Conservation (phyloP, 2,797 vertebrate genomes). For the Podarcis lilfordi region DNA sequence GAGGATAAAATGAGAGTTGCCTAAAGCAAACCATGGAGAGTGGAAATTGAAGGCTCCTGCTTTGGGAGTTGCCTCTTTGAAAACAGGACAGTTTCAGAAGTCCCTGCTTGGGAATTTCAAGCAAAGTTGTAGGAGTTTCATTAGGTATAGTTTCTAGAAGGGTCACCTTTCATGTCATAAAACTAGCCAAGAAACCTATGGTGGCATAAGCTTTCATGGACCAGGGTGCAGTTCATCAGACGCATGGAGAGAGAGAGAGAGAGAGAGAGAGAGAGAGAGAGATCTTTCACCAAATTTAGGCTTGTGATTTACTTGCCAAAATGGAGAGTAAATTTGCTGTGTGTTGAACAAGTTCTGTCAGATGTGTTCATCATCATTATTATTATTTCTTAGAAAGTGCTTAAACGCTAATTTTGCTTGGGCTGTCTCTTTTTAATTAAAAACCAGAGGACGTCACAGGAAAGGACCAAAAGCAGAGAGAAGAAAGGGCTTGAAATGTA, state of each 20-base stretch:
- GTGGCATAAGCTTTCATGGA: no score
- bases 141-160: no score
- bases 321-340: background rate
- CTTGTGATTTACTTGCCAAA: background rate
- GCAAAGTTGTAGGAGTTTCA: no score
- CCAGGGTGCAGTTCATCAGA: background rate
- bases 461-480: slow-evolving; percentile 52
- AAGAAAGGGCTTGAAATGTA: slow-evolving; percentile 52
- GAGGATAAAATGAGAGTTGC: no score
- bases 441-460: slow-evolving; percentile 48
- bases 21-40: no score
- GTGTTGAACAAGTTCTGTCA: background rate
- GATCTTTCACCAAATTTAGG: background rate
- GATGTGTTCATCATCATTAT: background rate
- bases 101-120: no score
- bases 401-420: slow-evolving; percentile 29
- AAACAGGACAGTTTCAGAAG: no score
- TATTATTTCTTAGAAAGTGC: slow-evolving; percentile 2
- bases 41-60: no score
- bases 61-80: no score
- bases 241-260: background rate
- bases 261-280: no score
- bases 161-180: no score
- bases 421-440: slow-evolving; percentile 39
- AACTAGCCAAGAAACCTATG: no score